Evolutionary conservation across 1,140 invertebrate genomes (phyloP), one percentile per base, ranked within the genome.

Genomic region (Drosophila auraria): DNA sequence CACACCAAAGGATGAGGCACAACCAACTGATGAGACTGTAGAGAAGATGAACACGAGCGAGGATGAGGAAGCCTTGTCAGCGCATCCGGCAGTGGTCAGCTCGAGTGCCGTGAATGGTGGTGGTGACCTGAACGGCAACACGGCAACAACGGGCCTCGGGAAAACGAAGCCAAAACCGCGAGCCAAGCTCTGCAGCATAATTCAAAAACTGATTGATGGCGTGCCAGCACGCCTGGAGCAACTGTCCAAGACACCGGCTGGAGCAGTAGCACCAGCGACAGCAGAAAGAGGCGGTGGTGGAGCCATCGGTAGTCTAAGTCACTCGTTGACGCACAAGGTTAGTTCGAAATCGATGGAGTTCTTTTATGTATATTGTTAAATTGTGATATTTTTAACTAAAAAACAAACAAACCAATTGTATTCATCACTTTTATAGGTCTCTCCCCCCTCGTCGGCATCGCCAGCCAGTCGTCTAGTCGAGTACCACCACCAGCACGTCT

Each of bases 401-500:
- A 5, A 27, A 5, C 14, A 11, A 54, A 30, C 20, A 9, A 7
- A 56, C 12, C 15, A 45, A 17, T 47, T 3, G 11, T n/a, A 25
- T 17, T 11, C 30, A 15, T 6, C 53, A 15, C n/a, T 2, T 25
- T 49, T 50, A 12, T 8, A 89, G 86, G 86, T 90, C 15, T 89
- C 86, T 47, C 86, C 86, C 6, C 86, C 86, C 25, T 82, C 86
- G 45, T 84, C 89, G 51, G 78, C 86, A 60, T 62, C 89, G 45
- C 63, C 86, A 62, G 69, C 87, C 51, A 87, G 84, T 40, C 91
- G 91, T 80, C 83, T 92, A 83, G 91, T 92, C 72, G 91, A 92
- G 61, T 91, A 91, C 93, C 73, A 94, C 93, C 81, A 94, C 93
- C 92, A 92, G 93, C 92, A 92, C 93, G 95, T 96, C 3, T 96